Conservation (phyloP, 1,140 invertebrate species). For the Saccostrea echinata region DNA sequence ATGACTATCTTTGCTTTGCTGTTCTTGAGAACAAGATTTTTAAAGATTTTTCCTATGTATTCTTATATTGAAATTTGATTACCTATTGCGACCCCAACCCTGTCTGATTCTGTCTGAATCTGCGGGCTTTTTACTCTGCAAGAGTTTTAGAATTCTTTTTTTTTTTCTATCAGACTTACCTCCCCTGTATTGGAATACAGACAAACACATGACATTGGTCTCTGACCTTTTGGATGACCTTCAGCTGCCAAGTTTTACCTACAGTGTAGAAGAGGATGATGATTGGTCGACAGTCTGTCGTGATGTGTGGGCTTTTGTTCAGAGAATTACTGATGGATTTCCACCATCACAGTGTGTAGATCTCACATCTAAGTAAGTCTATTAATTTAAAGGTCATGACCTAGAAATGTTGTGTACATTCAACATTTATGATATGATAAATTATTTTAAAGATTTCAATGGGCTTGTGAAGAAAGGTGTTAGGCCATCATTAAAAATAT, state of each 20-base stretch:
- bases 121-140: too few species aligned
- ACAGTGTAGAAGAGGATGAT: conserved; percentile 57
- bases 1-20: too few species aligned
- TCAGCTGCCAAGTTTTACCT: conserved; percentile 68
- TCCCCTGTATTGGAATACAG: conserved; percentile 67
- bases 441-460: too few species aligned
- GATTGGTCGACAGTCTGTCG: conserved; percentile 66
- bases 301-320: conserved; percentile 70
- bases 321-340: conserved; percentile 54
- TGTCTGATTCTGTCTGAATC: too few species aligned
- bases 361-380: conserved; percentile 63
- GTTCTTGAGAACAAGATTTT: too few species aligned
- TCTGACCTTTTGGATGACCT: conserved; percentile 60
- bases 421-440: background rate
- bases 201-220: conserved; percentile 62
- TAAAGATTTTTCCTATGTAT: too few species aligned
- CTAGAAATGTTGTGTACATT: background rate
- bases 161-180: conserved; percentile 58
- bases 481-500: too few species aligned
- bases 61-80: too few species aligned
- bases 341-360: conserved; percentile 43
- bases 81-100: too few species aligned
- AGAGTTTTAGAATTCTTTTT: background rate
- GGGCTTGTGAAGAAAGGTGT: too few species aligned
- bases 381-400: too few species aligned